phyloP scores from a whole-genome alignment of 1,140 invertebrate species.

The Sitophilus oryzae region DNA sequence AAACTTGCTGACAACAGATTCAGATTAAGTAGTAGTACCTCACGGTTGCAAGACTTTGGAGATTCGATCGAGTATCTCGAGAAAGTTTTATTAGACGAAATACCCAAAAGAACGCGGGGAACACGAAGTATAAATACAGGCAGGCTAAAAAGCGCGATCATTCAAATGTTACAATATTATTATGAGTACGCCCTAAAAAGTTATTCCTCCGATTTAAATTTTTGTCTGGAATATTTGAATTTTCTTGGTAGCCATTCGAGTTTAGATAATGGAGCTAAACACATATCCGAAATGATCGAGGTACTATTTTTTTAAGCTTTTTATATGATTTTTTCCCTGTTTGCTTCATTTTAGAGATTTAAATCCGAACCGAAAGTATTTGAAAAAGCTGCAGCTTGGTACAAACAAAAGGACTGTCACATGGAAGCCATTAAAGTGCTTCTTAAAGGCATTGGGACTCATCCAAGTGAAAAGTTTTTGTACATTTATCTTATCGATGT shows the following conservation, averaged over 20 bases:
- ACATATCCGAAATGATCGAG: conserved; percentile 32
- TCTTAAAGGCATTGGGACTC: conserved; percentile 3
- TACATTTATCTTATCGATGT: conserved; percentile 6
- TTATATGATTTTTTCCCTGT: neutral
- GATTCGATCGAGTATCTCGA: too few species aligned
- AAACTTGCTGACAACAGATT: too few species aligned
- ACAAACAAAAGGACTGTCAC: conserved; percentile 17
- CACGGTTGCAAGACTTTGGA: too few species aligned
- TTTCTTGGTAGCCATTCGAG: conserved; percentile 29
- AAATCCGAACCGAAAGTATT: neutral
- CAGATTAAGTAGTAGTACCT: too few species aligned
- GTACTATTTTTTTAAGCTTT: conserved; percentile 13
- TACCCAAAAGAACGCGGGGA: too few species aligned
- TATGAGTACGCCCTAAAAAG: conserved; percentile 31
- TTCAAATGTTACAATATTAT: neutral
- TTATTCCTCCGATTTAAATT: conserved; percentile 28
- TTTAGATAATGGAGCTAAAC: conserved; percentile 20
- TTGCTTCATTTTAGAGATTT: conserved; percentile 21
- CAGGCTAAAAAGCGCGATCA: neutral
- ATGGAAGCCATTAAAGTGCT: conserved; percentile 24
- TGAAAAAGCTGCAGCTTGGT: neutral
- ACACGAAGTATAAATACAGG: too few species aligned
- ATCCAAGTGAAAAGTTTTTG: neutral
- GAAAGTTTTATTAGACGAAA: too few species aligned
- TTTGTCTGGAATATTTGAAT: conserved; percentile 30